These are phyloP conservation scores for Macrophya annulata DNA, from an alignment of 2,888 invertebrate species.

Conservation along the genomic window DNA sequence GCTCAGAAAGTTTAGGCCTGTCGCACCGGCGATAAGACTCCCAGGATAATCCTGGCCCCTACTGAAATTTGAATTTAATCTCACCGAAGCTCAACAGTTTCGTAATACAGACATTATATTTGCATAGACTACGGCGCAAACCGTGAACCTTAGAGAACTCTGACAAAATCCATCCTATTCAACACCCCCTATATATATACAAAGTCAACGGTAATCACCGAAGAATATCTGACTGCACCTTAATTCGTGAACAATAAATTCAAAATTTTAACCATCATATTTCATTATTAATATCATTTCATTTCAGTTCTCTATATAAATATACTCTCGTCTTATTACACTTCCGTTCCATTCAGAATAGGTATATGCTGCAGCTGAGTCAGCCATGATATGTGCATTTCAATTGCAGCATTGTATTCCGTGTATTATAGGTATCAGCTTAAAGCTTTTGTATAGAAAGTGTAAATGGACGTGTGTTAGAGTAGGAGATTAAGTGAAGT, in stretches of 20 bases:
- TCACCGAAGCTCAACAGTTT: conserved; percentile 55
- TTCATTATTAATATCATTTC: background rate
- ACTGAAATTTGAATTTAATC: conserved; percentile 56
- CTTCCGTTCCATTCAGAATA: background rate
- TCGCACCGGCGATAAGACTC: conserved; percentile 52
- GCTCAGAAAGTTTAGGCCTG: conserved; percentile 51
- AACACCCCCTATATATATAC: background rate
- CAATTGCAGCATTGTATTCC: background rate
- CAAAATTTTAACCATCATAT: background rate
- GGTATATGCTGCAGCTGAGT: background rate
- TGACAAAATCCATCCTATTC: background rate
- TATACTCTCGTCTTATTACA: background rate
- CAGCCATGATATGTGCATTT: background rate
- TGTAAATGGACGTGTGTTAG: too few species aligned
- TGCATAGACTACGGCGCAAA: conserved; percentile 39
- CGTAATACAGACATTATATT: conserved; percentile 55
- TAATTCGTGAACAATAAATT: background rate
- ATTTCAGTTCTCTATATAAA: background rate
- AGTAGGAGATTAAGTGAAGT: background rate
- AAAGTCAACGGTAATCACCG: conserved; percentile 22
- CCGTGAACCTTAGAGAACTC: conserved; percentile 4
- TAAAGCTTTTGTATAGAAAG: background rate
- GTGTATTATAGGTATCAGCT: background rate
- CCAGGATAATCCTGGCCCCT: conserved; percentile 52
- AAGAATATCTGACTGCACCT: conserved; percentile 4